Percentiles rank a stretch among this genome's conserved stretches.
Evolutionary conservation across 2,888 invertebrate genomes (phyloP).

Genomic region (Leptura quadrifasciata): DNA sequence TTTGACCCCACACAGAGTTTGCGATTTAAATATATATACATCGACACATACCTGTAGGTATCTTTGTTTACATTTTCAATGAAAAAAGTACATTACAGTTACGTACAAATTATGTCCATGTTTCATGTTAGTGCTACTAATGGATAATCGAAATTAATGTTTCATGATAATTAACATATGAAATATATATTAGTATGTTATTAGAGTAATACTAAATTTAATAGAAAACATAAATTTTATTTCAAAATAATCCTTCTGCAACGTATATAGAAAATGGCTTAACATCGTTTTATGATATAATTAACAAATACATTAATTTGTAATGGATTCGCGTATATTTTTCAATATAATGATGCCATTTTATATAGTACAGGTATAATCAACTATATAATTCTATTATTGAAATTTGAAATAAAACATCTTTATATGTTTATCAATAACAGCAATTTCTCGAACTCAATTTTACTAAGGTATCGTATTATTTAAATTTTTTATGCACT

Average conservation of each 20-base stretch:
- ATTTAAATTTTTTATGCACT: no score
- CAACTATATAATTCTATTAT: not conserved
- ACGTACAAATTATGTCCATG: constrained; percentile 4
- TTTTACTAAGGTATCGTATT: no score
- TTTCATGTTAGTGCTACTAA: constrained; percentile 17
- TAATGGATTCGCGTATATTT: constrained; percentile 15
- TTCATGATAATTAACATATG: constrained; percentile 24
- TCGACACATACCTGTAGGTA: constrained; percentile 1
- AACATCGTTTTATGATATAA: constrained; percentile 15
- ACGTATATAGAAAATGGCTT: constrained; percentile 12
- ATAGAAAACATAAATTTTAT: constrained; percentile 13
- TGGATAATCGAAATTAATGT: constrained; percentile 28
- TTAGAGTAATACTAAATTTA: constrained; percentile 31
- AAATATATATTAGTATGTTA: constrained; percentile 28
- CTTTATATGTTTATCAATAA: not conserved
- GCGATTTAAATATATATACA: not conserved
- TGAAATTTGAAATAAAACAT: not conserved
- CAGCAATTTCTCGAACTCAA: no score
- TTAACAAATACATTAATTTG: constrained; percentile 30
- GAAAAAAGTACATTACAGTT: constrained; percentile 15
- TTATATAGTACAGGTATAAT: not conserved
- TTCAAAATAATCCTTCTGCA: constrained; percentile 17
- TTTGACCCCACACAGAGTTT: not conserved
- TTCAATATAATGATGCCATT: not conserved
- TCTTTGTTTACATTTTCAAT: not conserved